Evolutionary conservation across 2,113 vertebrate genomes (phyloP), one percentile per base, ranked within the genome.

Genomic region (Ammodytes marinus): DNA sequence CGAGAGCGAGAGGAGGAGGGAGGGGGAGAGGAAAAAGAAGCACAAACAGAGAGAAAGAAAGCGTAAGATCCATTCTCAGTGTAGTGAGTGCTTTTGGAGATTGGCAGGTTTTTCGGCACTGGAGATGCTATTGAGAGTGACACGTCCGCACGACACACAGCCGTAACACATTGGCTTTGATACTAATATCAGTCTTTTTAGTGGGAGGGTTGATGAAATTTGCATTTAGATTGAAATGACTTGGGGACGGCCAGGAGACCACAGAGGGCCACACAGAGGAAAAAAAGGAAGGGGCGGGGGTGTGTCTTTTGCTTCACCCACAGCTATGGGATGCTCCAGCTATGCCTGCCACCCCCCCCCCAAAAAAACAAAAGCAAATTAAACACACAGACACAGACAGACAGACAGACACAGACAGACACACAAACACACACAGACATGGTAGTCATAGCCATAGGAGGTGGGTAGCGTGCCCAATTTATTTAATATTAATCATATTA

Each of bases 141-240:
- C 90, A 88, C 71, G 63, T 86, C 81, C 78, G 69, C 79, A 64
- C 69, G 63, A 87, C 74, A 70, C 74, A 70, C 87, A 74, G 75
- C 80, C 77, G 78, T 84, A 90, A 91, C 83, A 77, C 86, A 84
- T 74, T 69, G 88, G 88, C 90, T 93, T 92, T 93, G 88, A 93
- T 94, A 93, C 88, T 92, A 92, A 94, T 94, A 93, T 92, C 89
- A 88, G 91, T 90, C 90, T 90, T 93, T 92, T 93, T 93, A 92
- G 90, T 68, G 74, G 79, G 91, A 91, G 84, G 27, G 89, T 91
- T 92, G 91, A 93, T 91, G 77, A 89, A 90, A 94, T 94, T 94
- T 93, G 91, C 94, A 94, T 94, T 93, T 94, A 94, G 93, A 94
- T 94, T 94, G 91, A 94, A 94, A 93, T 91, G 89, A 93, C 90